A percentile compares a stretch with the other conserved stretches of the same genome.
phyloP scores from a whole-genome alignment of 2,797 vertebrate species.

The Platalea minor region DNA sequence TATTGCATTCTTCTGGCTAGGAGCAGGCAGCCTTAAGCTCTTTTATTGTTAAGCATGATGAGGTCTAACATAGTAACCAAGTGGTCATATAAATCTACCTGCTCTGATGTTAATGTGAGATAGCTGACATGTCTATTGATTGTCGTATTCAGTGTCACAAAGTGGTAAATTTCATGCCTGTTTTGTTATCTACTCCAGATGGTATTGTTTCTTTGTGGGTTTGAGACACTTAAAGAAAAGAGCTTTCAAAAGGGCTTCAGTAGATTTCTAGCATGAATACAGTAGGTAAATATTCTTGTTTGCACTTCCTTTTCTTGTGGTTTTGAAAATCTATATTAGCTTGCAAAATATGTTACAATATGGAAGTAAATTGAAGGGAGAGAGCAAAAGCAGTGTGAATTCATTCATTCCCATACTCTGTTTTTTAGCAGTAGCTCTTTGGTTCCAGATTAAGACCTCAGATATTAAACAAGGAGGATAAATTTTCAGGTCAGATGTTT shows the following conservation, averaged over 20 bases:
- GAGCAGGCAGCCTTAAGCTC: background rate
- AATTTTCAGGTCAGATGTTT: background rate
- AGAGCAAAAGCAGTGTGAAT: background rate
- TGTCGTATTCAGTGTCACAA: background rate
- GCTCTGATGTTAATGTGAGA: background rate
- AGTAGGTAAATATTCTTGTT: background rate
- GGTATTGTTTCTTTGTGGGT: background rate
- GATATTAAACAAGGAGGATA: background rate
- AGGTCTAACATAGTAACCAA: background rate
- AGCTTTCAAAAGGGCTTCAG: background rate
- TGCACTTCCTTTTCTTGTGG: background rate
- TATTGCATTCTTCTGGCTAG: background rate
- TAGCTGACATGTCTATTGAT: background rate
- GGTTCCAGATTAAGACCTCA: background rate
- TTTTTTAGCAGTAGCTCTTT: background rate
- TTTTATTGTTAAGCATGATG: background rate
- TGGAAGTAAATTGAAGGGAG: background rate
- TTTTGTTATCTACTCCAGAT: background rate
- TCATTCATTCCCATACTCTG: background rate
- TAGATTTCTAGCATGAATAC: background rate
- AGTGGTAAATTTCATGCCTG: background rate
- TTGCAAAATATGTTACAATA: background rate
- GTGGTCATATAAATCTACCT: background rate
- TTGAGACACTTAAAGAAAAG: too few relatives aligned
- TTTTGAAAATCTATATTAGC: background rate